A percentile compares a stretch with the other conserved stretches of the same genome.
Evolutionary conservation across 2,888 invertebrate species (phyloP).

Genomic region (Lithosia quadra): DNA sequence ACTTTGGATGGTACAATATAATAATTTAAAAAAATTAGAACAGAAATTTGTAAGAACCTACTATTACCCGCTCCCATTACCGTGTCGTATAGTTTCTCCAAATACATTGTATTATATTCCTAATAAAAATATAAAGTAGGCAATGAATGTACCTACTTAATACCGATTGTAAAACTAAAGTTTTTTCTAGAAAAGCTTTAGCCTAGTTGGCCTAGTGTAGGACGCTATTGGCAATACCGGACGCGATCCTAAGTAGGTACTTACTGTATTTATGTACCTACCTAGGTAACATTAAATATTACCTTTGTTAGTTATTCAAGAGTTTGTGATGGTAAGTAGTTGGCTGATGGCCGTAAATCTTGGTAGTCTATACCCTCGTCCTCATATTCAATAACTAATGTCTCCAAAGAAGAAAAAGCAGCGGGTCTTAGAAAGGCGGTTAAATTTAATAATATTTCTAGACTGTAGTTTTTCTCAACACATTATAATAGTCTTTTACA

Average conservation of each 20-base stretch:
- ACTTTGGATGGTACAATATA: constrained; percentile 11
- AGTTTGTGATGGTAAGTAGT: too few species aligned
- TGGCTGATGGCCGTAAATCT: neutral
- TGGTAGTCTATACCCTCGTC: neutral
- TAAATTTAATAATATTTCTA: constrained; percentile 22
- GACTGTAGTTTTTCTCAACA: constrained; percentile 28
- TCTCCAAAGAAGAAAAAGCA: neutral
- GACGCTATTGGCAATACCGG: too few species aligned
- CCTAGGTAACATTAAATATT: too few species aligned
- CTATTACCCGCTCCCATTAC: too few species aligned
- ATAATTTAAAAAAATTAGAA: constrained; percentile 12
- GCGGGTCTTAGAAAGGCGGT: constrained; percentile 22
- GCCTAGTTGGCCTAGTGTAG: too few species aligned
- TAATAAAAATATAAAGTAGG: neutral
- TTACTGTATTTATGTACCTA: too few species aligned
- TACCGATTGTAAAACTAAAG: neutral
- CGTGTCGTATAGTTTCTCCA: neutral
- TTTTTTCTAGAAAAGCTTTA: too few species aligned
- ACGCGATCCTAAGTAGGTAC: too few species aligned
- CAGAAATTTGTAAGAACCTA: neutral
- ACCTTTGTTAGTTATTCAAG: too few species aligned
- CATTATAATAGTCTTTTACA: constrained; percentile 26
- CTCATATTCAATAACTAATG: neutral
- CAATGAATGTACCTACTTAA: neutral
- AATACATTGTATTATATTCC: neutral